phyloP scores from a whole-genome alignment of 2,113 vertebrate genomes.

The Morone saxatilis region DNA sequence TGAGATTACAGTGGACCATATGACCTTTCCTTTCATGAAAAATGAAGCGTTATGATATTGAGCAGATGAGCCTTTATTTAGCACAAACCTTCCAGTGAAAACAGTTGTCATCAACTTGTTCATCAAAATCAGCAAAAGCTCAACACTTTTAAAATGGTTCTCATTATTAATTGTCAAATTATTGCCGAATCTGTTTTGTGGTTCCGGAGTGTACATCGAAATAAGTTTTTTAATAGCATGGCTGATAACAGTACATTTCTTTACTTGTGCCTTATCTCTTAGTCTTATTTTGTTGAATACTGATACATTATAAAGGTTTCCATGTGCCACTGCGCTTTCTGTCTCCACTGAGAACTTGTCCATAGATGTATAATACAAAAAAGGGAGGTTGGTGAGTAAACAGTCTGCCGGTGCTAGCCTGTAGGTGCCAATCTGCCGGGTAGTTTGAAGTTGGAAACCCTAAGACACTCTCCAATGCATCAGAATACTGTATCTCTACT shows the following conservation, averaged over 20 bases:
- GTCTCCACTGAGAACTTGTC: conserved; percentile 59
- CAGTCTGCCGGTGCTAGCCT: conserved; percentile 67
- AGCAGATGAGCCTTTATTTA: conserved; percentile 82
- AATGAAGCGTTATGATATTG: conserved; percentile 81
- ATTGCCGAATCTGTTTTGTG: not conserved
- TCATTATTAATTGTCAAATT: conserved; percentile 2
- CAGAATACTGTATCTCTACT: conserved; percentile 65
- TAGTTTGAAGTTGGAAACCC: conserved; percentile 73
- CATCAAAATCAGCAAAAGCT: conserved; percentile 22
- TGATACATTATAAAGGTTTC: conserved; percentile 51
- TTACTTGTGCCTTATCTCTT: conserved; percentile 30
- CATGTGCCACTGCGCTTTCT: conserved; percentile 58
- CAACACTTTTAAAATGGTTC: conserved; percentile 3
- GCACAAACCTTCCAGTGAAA: conserved; percentile 37
- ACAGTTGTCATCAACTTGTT: conserved; percentile 3
- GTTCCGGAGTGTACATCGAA: not conserved
- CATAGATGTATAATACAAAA: conserved; percentile 78
- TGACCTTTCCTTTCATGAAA: conserved; percentile 85
- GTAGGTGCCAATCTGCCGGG: conserved; percentile 75
- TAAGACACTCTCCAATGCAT: conserved; percentile 65
- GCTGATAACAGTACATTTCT: conserved; percentile 7
- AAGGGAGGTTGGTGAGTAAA: conserved; percentile 72
- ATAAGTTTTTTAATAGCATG: not conserved
- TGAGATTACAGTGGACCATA: conserved; percentile 81
- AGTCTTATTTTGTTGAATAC: conserved; percentile 36